phyloP scores from a whole-genome alignment of 2,797 vertebrate genomes.

The Prunella strophiata region DNA sequence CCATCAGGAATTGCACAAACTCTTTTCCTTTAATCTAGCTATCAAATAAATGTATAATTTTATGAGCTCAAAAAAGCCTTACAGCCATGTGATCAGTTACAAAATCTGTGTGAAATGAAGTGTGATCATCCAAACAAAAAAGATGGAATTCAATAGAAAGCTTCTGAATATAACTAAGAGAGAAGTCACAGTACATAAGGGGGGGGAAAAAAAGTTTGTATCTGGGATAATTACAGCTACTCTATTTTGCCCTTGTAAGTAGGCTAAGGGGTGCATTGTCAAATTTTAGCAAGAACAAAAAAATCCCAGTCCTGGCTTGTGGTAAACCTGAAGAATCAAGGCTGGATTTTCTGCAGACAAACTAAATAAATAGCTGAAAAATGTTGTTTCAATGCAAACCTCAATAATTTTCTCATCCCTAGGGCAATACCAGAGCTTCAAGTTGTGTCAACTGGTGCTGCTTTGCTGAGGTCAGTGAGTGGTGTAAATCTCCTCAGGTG shows the following conservation, averaged over 20 bases:
- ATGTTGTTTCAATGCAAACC: background rate
- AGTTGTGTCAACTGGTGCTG: background rate
- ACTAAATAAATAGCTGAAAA: background rate
- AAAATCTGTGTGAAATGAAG: background rate
- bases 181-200: background rate
- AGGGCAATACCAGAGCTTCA: background rate
- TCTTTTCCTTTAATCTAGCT: background rate
- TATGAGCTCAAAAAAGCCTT: background rate
- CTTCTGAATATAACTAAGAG: background rate
- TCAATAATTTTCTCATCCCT: background rate
- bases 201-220: rapidly evolving
- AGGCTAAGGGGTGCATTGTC: background rate
- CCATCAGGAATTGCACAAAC: background rate
- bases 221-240: background rate
- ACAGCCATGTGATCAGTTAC: background rate
- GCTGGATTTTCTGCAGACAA: background rate
- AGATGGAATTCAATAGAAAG: background rate
- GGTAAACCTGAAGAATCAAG: background rate
- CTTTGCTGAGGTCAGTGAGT: background rate
- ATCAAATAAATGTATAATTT: background rate
- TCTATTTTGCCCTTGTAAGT: background rate
- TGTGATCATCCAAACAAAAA: background rate
- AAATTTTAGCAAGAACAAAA: background rate
- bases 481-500: background rate
- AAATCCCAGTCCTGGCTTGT: background rate